A percentile compares a stretch with the other conserved stretches of the same genome.
phyloP scores from a whole-genome alignment of 2,888 invertebrate genomes.

The Stenoptilia bipunctidactyla region DNA sequence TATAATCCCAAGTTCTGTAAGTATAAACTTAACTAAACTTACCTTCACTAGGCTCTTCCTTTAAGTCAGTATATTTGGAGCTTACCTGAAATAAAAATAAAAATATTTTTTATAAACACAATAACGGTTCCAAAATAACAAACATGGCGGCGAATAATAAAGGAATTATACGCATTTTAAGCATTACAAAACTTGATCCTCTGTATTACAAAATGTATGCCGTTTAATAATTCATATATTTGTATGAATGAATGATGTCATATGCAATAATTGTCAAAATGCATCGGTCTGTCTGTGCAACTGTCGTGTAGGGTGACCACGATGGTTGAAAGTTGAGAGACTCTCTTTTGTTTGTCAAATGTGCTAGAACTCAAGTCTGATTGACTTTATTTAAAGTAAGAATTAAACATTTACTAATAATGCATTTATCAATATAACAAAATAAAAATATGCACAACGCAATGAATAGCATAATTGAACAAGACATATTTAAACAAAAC shows the following conservation, averaged over 20 bases:
- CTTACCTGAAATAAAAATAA: slow-evolving; percentile 33
- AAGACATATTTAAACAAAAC: no score
- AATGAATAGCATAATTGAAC: no score
- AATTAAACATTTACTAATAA: no score
- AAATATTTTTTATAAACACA: slow-evolving; percentile 8
- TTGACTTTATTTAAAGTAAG: no score
- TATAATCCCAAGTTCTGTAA: not conserved
- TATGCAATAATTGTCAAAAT: slow-evolving; percentile 31
- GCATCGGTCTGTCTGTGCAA: slow-evolving; percentile 14
- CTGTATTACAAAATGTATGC: not conserved
- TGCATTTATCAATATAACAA: no score
- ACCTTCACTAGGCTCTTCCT: slow-evolving; percentile 22
- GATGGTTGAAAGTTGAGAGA: no score
- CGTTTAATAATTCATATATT: slow-evolving; percentile 25
- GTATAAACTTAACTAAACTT: slow-evolving; percentile 10
- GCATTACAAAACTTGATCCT: slow-evolving; percentile 16
- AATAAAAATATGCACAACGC: no score
- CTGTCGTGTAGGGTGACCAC: slow-evolving; percentile 12
- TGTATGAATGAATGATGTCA: slow-evolving; percentile 28
- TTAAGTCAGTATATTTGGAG: slow-evolving; percentile 20
- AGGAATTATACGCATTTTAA: slow-evolving; percentile 15
- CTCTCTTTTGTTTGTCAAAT: no score
- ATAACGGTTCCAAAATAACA: slow-evolving; percentile 15
- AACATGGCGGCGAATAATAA: slow-evolving; percentile 8
- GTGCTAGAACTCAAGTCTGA: no score